These are phyloP conservation scores for Pristionchus japonicus DNA, from an alignment of 2,888 invertebrate species.

Conservation along the genomic window DNA sequence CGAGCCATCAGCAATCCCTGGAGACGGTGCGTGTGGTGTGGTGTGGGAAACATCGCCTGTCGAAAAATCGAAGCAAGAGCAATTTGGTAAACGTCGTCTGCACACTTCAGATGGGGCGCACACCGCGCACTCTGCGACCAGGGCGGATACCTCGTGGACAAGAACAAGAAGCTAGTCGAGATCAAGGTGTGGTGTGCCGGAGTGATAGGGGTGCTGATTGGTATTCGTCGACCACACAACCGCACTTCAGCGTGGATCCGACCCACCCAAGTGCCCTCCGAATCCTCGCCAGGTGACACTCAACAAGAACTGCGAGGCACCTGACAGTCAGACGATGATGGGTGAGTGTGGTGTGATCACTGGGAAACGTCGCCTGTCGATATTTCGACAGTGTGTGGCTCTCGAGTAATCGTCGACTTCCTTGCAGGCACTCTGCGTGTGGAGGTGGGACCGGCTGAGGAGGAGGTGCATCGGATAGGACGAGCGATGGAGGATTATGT, in stretches of 20 bases:
- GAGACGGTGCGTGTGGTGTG: slow-evolving; percentile 10
- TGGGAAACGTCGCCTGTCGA: slow-evolving; percentile 39
- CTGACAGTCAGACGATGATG: slow-evolving; percentile 21
- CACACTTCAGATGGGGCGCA: background rate
- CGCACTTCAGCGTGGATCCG: slow-evolving; percentile 12
- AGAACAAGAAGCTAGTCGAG: slow-evolving; percentile 18
- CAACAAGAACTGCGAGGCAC: slow-evolving; percentile 16
- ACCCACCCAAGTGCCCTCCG: background rate
- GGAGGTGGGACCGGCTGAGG: background rate
- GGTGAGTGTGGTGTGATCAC: background rate
- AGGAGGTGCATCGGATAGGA: background rate
- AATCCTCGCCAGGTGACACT: background rate
- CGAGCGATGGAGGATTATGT: background rate
- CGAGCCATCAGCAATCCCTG: slow-evolving; percentile 18
- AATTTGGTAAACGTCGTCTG: background rate
- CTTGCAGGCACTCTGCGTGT: slow-evolving; percentile 8
- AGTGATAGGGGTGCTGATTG: background rate
- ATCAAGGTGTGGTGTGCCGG: slow-evolving; percentile 16
- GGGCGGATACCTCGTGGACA: slow-evolving; percentile 11
- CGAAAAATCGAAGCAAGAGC: background rate
- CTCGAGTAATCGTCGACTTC: background rate
- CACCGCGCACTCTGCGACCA: slow-evolving; percentile 10
- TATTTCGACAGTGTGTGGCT: background rate
- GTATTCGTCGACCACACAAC: slow-evolving; percentile 6
- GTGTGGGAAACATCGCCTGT: slow-evolving; percentile 3